Percentiles rank a stretch among this genome's conserved stretches.
These are phyloP conservation scores for Perognathus longimembris DNA, from an alignment of 2,113 vertebrate genomes.

Conservation along the genomic window DNA sequence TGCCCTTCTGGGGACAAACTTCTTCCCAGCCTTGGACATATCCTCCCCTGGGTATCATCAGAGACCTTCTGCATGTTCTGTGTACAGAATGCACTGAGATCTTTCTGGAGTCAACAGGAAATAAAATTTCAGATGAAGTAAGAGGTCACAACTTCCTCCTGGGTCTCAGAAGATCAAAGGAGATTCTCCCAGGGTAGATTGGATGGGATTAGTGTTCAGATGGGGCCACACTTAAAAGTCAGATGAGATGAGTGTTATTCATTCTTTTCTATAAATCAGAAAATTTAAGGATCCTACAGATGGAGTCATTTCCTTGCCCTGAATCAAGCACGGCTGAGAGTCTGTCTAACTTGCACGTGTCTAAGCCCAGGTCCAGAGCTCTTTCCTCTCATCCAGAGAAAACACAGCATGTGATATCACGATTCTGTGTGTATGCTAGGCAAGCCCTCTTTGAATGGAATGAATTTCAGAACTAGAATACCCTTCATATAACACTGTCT, in stretches of 20 bases:
- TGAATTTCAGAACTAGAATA: background rate
- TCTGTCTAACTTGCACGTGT: too few species aligned
- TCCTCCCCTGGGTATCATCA: background rate
- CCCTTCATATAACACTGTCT: background rate
- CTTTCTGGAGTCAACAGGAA: background rate
- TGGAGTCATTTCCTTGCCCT: background rate
- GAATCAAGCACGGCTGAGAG: background rate
- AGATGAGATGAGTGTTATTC: background rate
- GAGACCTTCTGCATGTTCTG: background rate
- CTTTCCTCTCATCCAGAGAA: background rate
- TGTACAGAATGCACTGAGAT: too few species aligned
- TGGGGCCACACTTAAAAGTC: background rate
- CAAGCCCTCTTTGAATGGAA: background rate
- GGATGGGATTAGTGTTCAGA: background rate
- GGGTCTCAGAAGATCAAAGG: background rate
- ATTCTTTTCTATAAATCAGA: background rate
- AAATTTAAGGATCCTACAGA: background rate
- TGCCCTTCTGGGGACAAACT: background rate
- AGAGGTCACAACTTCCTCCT: background rate
- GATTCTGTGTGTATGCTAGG: background rate
- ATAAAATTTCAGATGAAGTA: background rate
- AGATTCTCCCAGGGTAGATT: background rate
- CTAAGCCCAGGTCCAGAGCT: background rate
- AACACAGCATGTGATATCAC: accelerated
- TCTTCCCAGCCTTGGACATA: background rate